Evolutionary conservation across 2,797 vertebrate species (phyloP).

Genomic region (Labeo calbasu): DNA sequence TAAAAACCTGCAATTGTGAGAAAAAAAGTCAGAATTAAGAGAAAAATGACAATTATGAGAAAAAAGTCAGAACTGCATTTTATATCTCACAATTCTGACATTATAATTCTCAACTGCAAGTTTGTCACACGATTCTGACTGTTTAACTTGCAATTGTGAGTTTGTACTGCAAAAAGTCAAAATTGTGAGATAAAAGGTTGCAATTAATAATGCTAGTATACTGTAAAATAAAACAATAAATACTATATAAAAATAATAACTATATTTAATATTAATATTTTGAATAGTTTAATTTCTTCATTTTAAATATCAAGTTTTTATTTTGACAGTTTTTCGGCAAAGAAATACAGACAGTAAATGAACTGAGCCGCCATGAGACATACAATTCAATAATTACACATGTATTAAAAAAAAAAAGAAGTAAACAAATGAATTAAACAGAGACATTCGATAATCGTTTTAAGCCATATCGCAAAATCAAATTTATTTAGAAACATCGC

Average conservation of each 20-base stretch:
- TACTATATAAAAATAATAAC: background rate
- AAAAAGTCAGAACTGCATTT: too few species aligned
- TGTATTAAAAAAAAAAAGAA: background rate
- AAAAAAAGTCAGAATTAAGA: too few species aligned
- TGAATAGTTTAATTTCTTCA: background rate
- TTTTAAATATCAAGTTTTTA: background rate
- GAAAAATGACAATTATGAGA: too few species aligned
- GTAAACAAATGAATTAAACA: background rate
- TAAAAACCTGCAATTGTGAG: too few species aligned
- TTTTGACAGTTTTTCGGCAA: background rate
- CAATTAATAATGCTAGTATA: background rate
- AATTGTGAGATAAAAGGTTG: too few species aligned
- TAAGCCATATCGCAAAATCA: background rate
- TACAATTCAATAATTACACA: background rate
- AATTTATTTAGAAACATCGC: background rate
- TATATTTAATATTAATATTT: background rate
- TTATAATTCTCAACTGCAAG: too few species aligned
- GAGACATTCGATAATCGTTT: background rate
- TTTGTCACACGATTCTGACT: too few species aligned
- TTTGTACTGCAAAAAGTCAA: too few species aligned
- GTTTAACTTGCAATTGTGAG: too few species aligned
- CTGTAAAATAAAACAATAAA: background rate
- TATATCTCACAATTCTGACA: too few species aligned
- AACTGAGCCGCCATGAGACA: background rate
- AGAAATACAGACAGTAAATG: background rate